phyloP scores from a whole-genome alignment of 2,888 invertebrate genomes.

The Lacanobia oleracea region DNA sequence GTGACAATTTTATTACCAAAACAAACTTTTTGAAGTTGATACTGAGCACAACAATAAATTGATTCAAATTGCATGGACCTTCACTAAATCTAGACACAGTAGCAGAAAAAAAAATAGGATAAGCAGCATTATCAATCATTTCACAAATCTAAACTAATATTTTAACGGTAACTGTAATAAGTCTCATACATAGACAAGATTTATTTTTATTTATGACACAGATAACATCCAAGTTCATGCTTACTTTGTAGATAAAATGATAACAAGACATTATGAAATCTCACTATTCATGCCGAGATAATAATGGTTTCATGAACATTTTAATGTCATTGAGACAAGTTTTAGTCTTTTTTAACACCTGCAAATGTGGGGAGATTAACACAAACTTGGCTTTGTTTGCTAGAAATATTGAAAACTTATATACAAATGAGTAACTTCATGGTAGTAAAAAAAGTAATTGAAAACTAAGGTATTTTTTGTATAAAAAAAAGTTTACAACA shows the following conservation, averaged over 20 bases:
- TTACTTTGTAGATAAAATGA: conserved; percentile 28
- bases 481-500: too few species aligned
- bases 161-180: conserved; percentile 16
- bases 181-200: conserved; percentile 1
- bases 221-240: conserved; percentile 35
- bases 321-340: neutral
- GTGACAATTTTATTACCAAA: neutral
- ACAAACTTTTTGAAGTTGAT: neutral
- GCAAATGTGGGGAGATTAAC: neutral
- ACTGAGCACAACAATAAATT: too few species aligned
- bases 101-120: neutral
- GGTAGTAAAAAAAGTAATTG: too few species aligned
- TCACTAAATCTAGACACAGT: neutral
- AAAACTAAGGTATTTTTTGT: too few species aligned
- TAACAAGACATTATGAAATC: conserved; percentile 28
- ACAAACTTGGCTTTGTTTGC: neutral
- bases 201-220: conserved; percentile 24
- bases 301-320: conserved; percentile 22
- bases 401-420: neutral
- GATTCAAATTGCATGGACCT: neutral
- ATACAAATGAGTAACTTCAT: neutral
- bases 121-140: neutral
- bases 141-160: conserved; percentile 9
- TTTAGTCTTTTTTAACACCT: neutral
- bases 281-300: conserved; percentile 9